A percentile compares a stretch with the other conserved stretches of the same genome.
Conservation (phyloP, 2,888 invertebrate species). For the Luffia ferchaultella region DNA sequence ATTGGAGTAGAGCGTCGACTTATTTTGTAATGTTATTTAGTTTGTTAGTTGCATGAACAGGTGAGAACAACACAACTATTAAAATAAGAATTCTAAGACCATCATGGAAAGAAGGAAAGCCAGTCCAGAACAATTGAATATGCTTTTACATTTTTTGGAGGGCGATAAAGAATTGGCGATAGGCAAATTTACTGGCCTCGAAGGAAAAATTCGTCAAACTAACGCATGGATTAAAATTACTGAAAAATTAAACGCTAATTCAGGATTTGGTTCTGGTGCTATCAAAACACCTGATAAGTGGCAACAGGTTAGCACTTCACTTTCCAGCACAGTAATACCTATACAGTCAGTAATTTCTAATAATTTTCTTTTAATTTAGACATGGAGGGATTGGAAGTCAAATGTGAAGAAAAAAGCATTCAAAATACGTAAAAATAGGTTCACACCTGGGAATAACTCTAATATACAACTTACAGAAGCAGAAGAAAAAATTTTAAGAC, state of each 20-base stretch:
- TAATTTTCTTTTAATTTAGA: conserved; percentile 18
- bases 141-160: conserved; percentile 37
- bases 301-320: conserved; percentile 29
- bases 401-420: conserved; percentile 45
- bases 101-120: conserved; percentile 33
- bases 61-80: no score
- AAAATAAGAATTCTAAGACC: no score
- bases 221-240: conserved; percentile 43
- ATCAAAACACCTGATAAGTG: conserved; percentile 45
- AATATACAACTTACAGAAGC: conserved; percentile 34
- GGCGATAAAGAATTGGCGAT: conserved; percentile 38
- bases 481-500: conserved; percentile 35
- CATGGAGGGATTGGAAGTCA: conserved; percentile 44
- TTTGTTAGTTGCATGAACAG: no score
- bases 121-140: conserved; percentile 39
- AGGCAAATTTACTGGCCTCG: conserved; percentile 35
- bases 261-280: conserved; percentile 39
- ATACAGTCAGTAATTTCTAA: not conserved
- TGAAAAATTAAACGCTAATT: conserved; percentile 38
- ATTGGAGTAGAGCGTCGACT: no score
- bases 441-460: conserved; percentile 32
- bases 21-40: no score
- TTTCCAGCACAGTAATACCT: no score
- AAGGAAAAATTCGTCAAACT: conserved; percentile 35
- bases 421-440: conserved; percentile 36